Evolutionary conservation across 2,888 invertebrate genomes (phyloP), one percentile per base, ranked within the genome.

Genomic region (Apamea epomidion): DNA sequence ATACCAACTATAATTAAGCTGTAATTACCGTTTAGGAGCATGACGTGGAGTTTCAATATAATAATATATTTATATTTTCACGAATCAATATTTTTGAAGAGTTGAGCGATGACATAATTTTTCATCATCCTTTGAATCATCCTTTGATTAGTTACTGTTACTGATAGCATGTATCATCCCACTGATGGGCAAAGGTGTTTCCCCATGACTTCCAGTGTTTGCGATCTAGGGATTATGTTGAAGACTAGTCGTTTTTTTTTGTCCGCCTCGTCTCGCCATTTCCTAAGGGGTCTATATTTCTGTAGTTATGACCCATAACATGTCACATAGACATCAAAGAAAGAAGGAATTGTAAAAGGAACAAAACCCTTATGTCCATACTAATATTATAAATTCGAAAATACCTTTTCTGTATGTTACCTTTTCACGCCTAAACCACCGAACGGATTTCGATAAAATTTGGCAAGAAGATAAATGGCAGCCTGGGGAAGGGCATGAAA

Each of bases 1-100:
- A 70, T 84, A 74, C 72, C 18, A 51, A 51, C 51, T 18, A 18
- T 51, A 48, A 51, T 51, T 54, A 68, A 54, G 21, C 16, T 37
- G 2, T 78, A 62, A 67, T 62, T 71, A 37, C 5, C 25, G 29
- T 60, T 7, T 54, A 60, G 45, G 54, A 29, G 51, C 18, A 45
- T 71, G 54, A 58, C 18, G 18, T 75, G 7, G 10, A 29, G 1
- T 77, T 83, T n/a, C 21, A 48, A 37, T 75, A 58, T 18, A n/a
- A 16, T 25, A 54, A 6, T 8, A 62, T 51, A 65, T 18, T 60
- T 14, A 42, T 83, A 51, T 65, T 76, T 65, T 62, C 42, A 16
- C n/a, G 21, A 60, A 82, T 42, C 21, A 8, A 54, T 14, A 21
- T 69, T 64, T 16, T 7, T 32, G 25, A 58, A 54, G 25, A 37